Conservation (phyloP, 2,888 invertebrate species). For the Drosophila affinis region DNA sequence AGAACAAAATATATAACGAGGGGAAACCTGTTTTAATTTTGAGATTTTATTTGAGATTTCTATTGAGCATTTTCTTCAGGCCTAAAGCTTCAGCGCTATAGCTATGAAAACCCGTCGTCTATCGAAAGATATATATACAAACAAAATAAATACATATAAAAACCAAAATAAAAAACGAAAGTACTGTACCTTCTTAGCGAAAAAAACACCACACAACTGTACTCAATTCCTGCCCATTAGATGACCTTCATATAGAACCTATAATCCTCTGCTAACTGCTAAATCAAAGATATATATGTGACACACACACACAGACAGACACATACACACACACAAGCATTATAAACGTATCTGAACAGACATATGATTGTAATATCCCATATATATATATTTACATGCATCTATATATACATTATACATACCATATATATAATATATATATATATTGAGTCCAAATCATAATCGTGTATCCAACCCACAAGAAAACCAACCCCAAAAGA, state of each 20-base stretch:
- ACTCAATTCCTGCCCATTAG: slow-evolving; percentile 76
- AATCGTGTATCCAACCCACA: slow-evolving; percentile 35
- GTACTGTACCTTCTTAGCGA: slow-evolving; percentile 74
- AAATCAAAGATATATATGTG: slow-evolving; percentile 39
- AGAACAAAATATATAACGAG: slow-evolving; percentile 13
- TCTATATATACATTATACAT: slow-evolving; percentile 42
- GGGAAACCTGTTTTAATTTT: slow-evolving; percentile 7
- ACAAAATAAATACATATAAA: slow-evolving; percentile 13
- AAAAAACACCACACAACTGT: slow-evolving; percentile 69
- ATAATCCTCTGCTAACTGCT: slow-evolving; percentile 48
- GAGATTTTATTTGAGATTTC: background rate
- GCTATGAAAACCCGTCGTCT: slow-evolving; percentile 15
- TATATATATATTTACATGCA: slow-evolving; percentile 39
- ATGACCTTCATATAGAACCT: slow-evolving; percentile 66
- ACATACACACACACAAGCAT: slow-evolving; percentile 33
- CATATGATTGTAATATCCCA: slow-evolving; percentile 58
- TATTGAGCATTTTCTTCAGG: slow-evolving; percentile 35
- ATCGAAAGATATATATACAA: slow-evolving; percentile 25
- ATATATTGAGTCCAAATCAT: slow-evolving; percentile 21
- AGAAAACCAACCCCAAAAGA: slow-evolving; percentile 12
- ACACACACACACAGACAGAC: slow-evolving; percentile 30
- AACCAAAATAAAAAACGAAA: slow-evolving; percentile 58
- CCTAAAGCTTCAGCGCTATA: slow-evolving; percentile 42
- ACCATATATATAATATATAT: slow-evolving; percentile 23
- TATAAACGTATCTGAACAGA: slow-evolving; percentile 67